Evolutionary conservation across 2,113 vertebrate species (phyloP).

Genomic region (Scartelaos histophorus): DNA sequence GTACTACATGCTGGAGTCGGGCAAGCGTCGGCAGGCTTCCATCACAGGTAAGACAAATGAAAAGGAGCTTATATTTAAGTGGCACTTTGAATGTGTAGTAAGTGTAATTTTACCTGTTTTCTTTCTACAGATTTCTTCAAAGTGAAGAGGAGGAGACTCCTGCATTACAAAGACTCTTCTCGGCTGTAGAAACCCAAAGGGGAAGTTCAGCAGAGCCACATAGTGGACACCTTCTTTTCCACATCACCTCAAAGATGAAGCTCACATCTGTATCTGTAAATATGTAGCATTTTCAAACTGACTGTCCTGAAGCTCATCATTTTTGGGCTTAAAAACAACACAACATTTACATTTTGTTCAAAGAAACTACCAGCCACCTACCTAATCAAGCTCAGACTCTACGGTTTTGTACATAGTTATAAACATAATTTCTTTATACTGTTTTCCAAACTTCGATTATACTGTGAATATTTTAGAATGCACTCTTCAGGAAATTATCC

Average conservation of each 20-base stretch:
- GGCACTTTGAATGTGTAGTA: neutral
- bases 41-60: slow-evolving; percentile 72
- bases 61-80: too few species aligned
- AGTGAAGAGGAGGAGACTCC: slow-evolving; percentile 70
- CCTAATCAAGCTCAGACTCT: slow-evolving; percentile 28
- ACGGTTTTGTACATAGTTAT: slow-evolving; percentile 31
- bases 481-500: slow-evolving; percentile 51
- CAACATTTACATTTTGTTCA: slow-evolving; percentile 52
- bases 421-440: slow-evolving; percentile 31
- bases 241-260: slow-evolving; percentile 40
- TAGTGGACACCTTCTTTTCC: slow-evolving; percentile 16
- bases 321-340: slow-evolving; percentile 39
- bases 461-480: slow-evolving; percentile 75
- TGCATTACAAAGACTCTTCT: slow-evolving; percentile 60
- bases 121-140: slow-evolving; percentile 73
- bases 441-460: slow-evolving; percentile 53
- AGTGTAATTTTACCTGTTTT: neutral
- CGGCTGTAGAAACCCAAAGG: slow-evolving; percentile 51
- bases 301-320: slow-evolving; percentile 47
- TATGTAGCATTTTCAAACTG: slow-evolving; percentile 60
- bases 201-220: slow-evolving; percentile 7
- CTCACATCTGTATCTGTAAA: slow-evolving; percentile 23
- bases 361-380: slow-evolving; percentile 53
- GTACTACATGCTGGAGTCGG: slow-evolving; percentile 39
- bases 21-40: slow-evolving; percentile 67